Conservation (phyloP, 2,888 invertebrate species). For the Phortica magna region DNA sequence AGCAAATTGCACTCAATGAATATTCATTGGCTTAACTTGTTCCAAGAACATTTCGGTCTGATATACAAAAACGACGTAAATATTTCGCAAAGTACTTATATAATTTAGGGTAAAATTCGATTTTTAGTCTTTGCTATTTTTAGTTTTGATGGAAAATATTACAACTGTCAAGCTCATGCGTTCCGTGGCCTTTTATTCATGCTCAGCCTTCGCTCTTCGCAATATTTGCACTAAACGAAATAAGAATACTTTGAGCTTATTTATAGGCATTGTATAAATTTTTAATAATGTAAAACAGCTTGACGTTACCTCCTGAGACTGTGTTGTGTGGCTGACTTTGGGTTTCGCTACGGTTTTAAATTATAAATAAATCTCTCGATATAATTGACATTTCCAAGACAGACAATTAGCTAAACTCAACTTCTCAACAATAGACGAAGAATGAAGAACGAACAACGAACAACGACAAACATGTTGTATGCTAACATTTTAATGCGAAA, state of each 20-base stretch:
- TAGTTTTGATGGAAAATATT: neutral
- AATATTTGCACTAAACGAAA: neutral
- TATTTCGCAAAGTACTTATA: neutral
- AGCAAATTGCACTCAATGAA: neutral
- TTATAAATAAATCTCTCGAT: slow-evolving; percentile 59
- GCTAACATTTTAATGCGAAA: neutral
- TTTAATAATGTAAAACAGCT: slow-evolving; percentile 20
- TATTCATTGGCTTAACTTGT: neutral
- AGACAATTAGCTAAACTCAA: neutral
- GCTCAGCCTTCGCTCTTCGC: no score
- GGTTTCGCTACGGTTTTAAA: slow-evolving; percentile 43
- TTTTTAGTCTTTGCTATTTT: neutral
- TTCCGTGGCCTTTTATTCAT: neutral
- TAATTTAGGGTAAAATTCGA: neutral
- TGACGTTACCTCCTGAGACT: neutral
- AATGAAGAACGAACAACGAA: neutral
- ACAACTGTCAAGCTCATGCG: neutral
- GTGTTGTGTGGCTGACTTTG: neutral
- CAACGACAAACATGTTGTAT: neutral
- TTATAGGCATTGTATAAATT: slow-evolving; percentile 25
- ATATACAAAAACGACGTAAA: no score
- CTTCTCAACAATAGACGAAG: no score
- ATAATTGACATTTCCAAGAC: slow-evolving; percentile 38
- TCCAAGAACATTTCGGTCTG: no score
- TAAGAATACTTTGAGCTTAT: slow-evolving; percentile 1